Base-by-base conservation (phyloP, 2,888 invertebrate genomes). In the Xestia rhomboidea region DNA sequence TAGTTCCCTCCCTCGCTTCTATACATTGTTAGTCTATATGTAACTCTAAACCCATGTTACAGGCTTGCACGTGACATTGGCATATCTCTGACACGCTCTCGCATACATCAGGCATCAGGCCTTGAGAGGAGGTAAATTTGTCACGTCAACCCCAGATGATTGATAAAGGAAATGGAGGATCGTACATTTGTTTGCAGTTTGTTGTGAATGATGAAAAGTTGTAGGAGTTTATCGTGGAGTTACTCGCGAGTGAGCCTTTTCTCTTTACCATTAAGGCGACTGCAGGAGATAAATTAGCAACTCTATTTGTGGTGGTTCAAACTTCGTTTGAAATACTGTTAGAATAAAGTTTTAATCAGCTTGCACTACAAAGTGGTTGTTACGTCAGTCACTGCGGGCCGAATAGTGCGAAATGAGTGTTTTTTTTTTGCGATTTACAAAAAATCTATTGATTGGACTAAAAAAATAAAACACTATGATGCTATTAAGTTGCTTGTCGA, bases 111-210 rank as follows among this genome's bases (percentile, higher is more conserved):
- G 73, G 46, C 79, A 89, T 84, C 87, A 83, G 89, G 80, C 88
- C 86, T 81, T 76, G 82, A 84, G 73, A 79, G 69, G 68, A 79
- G 82, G 82, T 83, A 75, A 80, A 88, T 88, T 87, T 85, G 89
- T 90, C 90, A 91, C 86, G 91, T 90, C 91, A 91, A 74, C 76
- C 60, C 27, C 89, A 91, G 89, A 91, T 91, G 90, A 92, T 92
- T 92, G 91, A 92, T 92, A 91, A 89, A 89, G 90, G 89, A 86
- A 84, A 90, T 82, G 82, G 79, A 79, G 84, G 86, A 86, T 85
- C 83, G 86, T 89, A 90, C 81, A 84, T 81, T 57, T 82, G 70
- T 75, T 80, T 70, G 66, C 60, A 74, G 69, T 71, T 76, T 62
- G 68, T 70, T 64, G 49, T 63, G 64, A 75, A 79, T 71, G 60